Evolutionary conservation across 1,140 invertebrate species (phyloP), one percentile per base, ranked within the genome.

Genomic region (Plodia interpunctella): DNA sequence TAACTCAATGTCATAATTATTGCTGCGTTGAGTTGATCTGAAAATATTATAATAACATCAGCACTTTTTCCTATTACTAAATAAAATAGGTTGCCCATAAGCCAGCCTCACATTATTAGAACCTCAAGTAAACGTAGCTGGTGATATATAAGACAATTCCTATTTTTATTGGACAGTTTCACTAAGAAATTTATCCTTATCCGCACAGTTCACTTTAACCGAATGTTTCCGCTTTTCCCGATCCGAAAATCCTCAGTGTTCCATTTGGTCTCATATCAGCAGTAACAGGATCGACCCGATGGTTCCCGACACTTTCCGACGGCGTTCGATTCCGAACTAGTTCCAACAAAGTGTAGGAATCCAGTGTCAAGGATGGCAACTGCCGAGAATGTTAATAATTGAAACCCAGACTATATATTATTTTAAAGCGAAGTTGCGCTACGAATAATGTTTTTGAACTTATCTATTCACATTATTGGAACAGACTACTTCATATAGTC

Each of bases 221-320:
- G 38, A 44, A 44, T 44, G 38, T 44, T 44, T 44, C 38, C 38
- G 38, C 38, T 44, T 44, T 44, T 44, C 38, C 11, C 38, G 38
- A 44, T 44, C 38, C 38, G 38, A 44, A 44, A 44, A 44, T 44
- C 38, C 38, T 44, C 38, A 44, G 38, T 44, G 38, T 44, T 44
- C 38, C 38, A 44, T 44, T 44, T 44, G 38, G 1, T 44, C 38
- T 44, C 38, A 44, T 44, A 44, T 44, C 38, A 44, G 38, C 15
- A 44, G 38, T 44, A 15, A 44, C 38, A 44, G 38, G 5, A 15
- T 44, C 38, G 13, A 44, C 2, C 38, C 38, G 38, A 44, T n/a
- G 38, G 13, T 44, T 44, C 2, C 38, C 38, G 38, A 44, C 38
- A n/a, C 38, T 44, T 44, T 44, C 38, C 13, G 1, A 15, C n/a